These are phyloP conservation scores for Lycaena phlaeas DNA, from an alignment of 2,888 invertebrate genomes.

Conservation along the genomic window DNA sequence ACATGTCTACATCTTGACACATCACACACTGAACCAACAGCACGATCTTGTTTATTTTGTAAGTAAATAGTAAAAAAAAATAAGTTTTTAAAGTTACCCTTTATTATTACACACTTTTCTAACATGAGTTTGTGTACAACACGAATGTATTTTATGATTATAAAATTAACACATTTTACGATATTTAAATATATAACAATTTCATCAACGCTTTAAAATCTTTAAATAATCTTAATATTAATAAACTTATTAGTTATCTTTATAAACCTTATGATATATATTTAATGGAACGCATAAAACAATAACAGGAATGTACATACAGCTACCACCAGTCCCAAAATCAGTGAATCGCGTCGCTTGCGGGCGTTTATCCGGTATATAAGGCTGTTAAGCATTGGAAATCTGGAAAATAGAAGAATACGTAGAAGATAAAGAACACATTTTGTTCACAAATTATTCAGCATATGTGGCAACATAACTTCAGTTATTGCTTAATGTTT, in stretches of 20 bases:
- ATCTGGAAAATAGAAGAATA: conserved; percentile 47
- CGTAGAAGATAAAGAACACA: too few species aligned
- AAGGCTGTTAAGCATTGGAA: conserved; percentile 88
- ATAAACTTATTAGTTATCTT: neutral
- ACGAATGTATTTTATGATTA: too few species aligned
- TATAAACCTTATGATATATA: neutral
- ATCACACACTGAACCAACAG: too few species aligned
- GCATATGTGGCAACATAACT: too few species aligned
- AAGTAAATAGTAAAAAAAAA: too few species aligned
- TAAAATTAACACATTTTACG: neutral
- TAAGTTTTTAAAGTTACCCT: too few species aligned
- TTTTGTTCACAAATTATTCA: too few species aligned
- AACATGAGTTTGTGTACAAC: too few species aligned
- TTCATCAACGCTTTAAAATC: neutral
- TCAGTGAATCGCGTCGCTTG: conserved; percentile 94
- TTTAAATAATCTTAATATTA: neutral
- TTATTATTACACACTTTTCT: too few species aligned
- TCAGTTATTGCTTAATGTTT: too few species aligned
- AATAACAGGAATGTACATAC: conserved; percentile 91
- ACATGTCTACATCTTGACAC: too few species aligned
- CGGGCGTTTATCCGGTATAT: conserved; percentile 94
- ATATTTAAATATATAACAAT: neutral
- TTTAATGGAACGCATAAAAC: conserved; percentile 82
- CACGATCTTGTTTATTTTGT: too few species aligned
- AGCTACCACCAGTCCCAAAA: conserved; percentile 90